phyloP scores from a whole-genome alignment of 2,797 vertebrate genomes.

The Amazonetta brasiliensis region DNA sequence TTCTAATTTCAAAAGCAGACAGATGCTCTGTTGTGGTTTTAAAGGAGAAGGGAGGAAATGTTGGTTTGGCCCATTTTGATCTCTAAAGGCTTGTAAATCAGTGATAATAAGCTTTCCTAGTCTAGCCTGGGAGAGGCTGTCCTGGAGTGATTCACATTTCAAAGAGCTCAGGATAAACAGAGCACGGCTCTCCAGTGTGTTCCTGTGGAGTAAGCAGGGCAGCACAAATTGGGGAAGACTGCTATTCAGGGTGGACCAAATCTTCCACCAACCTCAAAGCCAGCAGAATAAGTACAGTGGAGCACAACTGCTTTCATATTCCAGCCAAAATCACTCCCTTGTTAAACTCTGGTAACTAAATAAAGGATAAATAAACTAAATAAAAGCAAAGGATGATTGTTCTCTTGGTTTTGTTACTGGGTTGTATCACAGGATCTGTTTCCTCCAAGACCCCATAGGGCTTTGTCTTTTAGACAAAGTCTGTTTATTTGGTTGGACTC shows the following conservation, averaged over 20 bases:
- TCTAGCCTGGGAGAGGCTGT: conserved; percentile 59
- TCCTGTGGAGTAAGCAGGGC: neutral
- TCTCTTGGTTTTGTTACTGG: neutral
- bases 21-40: conserved; percentile 66
- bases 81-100: conserved; percentile 73
- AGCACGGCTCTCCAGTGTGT: neutral
- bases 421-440: neutral
- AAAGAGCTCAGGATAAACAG: conserved; percentile 59
- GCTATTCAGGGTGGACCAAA: conserved; percentile 37
- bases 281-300: conserved; percentile 28
- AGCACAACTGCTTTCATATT: conserved; percentile 49
- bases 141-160: conserved; percentile 66
- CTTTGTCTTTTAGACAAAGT: neutral
- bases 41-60: conserved; percentile 57
- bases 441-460: neutral
- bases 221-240: conserved; percentile 34
- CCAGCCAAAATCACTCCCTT: conserved; percentile 51
- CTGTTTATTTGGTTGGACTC: neutral
- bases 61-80: conserved; percentile 71
- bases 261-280: conserved; percentile 42
- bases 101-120: conserved; percentile 68
- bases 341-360: conserved; percentile 49
- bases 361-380: conserved; percentile 63
- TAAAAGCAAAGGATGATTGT: conserved; percentile 18
- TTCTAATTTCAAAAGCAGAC: conserved; percentile 63